Conservation (phyloP, 2,888 invertebrate species). For the Cerastis rubricosa region DNA sequence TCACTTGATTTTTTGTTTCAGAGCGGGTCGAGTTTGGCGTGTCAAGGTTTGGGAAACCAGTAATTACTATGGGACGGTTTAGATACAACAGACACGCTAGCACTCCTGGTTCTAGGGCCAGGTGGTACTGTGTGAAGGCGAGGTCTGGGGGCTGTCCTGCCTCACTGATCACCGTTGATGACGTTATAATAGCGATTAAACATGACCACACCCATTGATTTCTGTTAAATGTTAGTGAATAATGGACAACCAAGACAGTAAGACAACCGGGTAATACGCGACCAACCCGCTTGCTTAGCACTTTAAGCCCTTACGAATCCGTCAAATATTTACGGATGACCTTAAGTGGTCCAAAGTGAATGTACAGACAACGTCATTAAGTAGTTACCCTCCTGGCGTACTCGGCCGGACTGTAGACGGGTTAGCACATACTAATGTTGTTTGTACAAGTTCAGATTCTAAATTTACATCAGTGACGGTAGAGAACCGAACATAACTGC, state of each 20-base stretch:
- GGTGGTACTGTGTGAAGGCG: slow-evolving; percentile 68
- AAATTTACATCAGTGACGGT: neutral
- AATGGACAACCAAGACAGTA: neutral
- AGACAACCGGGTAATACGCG: neutral
- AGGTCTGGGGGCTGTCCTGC: slow-evolving; percentile 67
- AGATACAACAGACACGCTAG: slow-evolving; percentile 55
- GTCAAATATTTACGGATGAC: neutral
- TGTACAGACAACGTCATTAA: no score
- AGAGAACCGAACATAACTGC: neutral
- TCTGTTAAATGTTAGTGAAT: neutral
- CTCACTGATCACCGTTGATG: slow-evolving; percentile 41
- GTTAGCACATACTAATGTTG: no score
- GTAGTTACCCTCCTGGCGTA: no score
- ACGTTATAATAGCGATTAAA: slow-evolving; percentile 2
- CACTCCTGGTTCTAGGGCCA: slow-evolving; percentile 56
- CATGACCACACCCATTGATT: slow-evolving; percentile 18
- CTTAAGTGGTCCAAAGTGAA: neutral
- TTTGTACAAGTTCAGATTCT: neutral
- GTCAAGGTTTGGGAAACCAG: slow-evolving; percentile 46
- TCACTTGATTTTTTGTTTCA: slow-evolving; percentile 19
- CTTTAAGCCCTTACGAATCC: neutral
- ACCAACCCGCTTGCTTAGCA: neutral
- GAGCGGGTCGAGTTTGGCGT: slow-evolving; percentile 30
- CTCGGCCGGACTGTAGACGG: no score
- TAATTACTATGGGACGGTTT: slow-evolving; percentile 38